Evolutionary conservation across 2,888 invertebrate genomes (phyloP), one percentile per base, ranked within the genome.

Genomic region (Buathra laborator): DNA sequence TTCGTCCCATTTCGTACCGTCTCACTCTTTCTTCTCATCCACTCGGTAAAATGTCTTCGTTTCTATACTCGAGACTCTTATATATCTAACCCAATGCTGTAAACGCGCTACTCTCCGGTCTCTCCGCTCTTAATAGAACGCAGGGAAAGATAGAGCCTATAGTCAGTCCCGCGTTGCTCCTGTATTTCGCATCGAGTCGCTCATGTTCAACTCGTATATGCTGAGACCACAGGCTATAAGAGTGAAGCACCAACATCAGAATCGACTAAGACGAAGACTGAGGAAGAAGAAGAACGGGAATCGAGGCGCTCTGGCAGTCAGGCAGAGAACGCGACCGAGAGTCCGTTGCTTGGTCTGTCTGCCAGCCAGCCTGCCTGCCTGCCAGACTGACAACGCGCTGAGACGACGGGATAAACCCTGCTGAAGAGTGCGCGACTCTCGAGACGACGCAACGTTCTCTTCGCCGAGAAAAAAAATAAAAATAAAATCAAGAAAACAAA

Each of bases 11-110:
- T 78, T 19, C 78, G 56, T 56, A 56, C 74, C 44, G 83, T 94
- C 94, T 94, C 94, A 93, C 84, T 84, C 81, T 86, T 80, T 83
- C 37, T 83, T 94, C 95, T 94, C 94, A 94, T 94, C 95, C 95
- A 94, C 95, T 95, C 94, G 46, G 37, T 79, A 56, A 81, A 80
- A 71, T 84, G 62, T 86, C 81, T 86, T 89, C 84, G 83, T 85
- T 81, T 80, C 71, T 29, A 80, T 82, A 48, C 53, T 14, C 32
- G 62, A 32, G 62, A 37, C 53, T 62, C 46, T 66, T 71, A 44
- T 62, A 56, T 43, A 37, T n/a, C 59, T 43, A 62, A 66, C 46
- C 70, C 62, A 29, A 24, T 68, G 44, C 32, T 46, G 51, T 76
- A 75, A 82, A 86, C 80, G 86, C 82, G 87, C 32, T 14, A 87